Conservation (phyloP, 2,113 vertebrate species). For the Fulmarus glacialis region DNA sequence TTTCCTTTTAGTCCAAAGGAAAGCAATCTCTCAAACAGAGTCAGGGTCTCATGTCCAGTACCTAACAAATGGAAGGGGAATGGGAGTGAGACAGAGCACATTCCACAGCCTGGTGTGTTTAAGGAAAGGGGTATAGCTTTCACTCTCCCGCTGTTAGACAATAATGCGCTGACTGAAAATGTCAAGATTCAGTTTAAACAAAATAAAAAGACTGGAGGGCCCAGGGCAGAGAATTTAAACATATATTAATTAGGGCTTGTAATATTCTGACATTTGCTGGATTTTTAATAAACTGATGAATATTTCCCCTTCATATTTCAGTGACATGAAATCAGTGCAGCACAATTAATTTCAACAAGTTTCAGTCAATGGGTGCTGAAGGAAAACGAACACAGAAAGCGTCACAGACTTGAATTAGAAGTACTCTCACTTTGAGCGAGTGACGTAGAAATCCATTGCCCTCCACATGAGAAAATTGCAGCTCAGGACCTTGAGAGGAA, state of each 20-base stretch:
- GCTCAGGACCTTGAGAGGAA: not conserved
- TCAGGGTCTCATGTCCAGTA: not conserved
- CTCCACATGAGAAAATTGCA: not conserved
- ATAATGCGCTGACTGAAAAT: conserved; percentile 75
- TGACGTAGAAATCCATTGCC: not conserved
- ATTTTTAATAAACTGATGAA: conserved; percentile 69
- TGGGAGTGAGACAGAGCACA: conserved; percentile 48
- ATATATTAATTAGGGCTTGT: conserved; percentile 69
- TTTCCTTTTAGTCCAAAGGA: not conserved
- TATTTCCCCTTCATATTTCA: conserved; percentile 64
- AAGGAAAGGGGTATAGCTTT: conserved; percentile 68
- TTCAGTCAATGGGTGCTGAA: not conserved
- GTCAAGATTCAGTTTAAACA: conserved; percentile 74
- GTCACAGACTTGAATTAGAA: not conserved
- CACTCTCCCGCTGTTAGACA: conserved; percentile 68
- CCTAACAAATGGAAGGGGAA: conserved; percentile 53
- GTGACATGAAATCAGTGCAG: conserved; percentile 26
- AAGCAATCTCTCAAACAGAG: not conserved
- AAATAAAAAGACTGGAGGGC: conserved; percentile 68
- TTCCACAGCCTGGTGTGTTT: conserved; percentile 72
- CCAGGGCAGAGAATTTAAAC: conserved; percentile 63
- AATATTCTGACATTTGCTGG: conserved; percentile 55
- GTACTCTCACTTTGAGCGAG: not conserved
- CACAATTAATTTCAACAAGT: conserved; percentile 61
- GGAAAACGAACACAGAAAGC: not conserved